A percentile compares a stretch with the other conserved stretches of the same genome.
Conservation (phyloP, 2,888 invertebrate species). For the Melinaea menophilus region DNA sequence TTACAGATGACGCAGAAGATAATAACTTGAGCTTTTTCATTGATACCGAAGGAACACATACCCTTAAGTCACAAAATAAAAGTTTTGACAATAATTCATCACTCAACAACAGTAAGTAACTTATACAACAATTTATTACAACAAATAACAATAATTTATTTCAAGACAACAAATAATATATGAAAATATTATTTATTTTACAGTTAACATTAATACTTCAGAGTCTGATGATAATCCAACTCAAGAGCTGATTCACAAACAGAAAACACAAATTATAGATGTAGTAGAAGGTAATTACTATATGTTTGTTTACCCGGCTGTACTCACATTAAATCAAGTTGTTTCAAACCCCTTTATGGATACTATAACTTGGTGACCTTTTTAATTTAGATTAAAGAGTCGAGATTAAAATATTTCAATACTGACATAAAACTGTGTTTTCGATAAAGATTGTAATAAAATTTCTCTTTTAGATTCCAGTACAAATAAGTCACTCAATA, state of each 20-base stretch:
- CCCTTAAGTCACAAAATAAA: conserved; percentile 28
- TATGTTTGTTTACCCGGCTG: no score
- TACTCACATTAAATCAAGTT: no score
- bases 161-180: neutral
- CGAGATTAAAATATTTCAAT: no score
- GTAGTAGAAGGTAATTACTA: no score
- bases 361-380: no score
- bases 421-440: no score
- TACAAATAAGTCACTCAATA: conserved; percentile 4
- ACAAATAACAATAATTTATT: neutral
- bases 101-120: conserved; percentile 14
- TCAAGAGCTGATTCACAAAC: neutral
- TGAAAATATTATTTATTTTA: neutral
- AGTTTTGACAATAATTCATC: conserved; percentile 30
- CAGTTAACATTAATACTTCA: neutral
- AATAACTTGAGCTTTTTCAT: conserved; percentile 25
- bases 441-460: neutral
- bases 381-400: no score
- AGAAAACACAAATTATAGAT: no score
- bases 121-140: neutral
- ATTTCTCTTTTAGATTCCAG: neutral
- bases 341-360: no score
- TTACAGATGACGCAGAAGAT: conserved; percentile 18
- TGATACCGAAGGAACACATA: conserved; percentile 28
- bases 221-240: neutral